These are phyloP conservation scores for Tauraco erythrolophus DNA, from an alignment of 2,113 vertebrate genomes.

Conservation along the genomic window DNA sequence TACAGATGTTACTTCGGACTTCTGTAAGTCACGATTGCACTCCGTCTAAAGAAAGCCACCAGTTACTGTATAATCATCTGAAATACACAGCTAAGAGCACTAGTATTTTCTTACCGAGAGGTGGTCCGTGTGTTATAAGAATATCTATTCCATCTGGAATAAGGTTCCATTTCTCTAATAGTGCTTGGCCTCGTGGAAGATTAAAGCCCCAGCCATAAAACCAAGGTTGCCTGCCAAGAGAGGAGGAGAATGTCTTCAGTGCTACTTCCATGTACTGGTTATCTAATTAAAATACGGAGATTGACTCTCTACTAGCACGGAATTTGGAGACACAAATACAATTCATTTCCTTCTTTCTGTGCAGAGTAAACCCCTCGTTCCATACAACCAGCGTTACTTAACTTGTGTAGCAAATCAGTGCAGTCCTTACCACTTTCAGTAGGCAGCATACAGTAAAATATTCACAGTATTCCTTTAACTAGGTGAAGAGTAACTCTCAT, in stretches of 20 bases:
- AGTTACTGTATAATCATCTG: background rate
- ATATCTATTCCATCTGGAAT: conserved; percentile 94
- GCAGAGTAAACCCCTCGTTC: background rate
- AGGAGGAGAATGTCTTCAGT: conserved; percentile 56
- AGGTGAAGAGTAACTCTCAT: background rate
- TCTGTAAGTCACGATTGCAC: background rate
- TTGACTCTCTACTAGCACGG: background rate
- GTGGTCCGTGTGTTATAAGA: conserved; percentile 95
- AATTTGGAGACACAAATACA: conserved; percentile 18
- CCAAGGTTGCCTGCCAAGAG: conserved; percentile 92
- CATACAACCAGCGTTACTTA: background rate
- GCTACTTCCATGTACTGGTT: conserved; percentile 40
- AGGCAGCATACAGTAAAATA: background rate
- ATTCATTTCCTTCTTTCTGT: conserved; percentile 14
- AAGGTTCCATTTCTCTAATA: conserved; percentile 98
- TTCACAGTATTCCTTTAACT: background rate
- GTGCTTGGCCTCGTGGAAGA: conserved; percentile 92
- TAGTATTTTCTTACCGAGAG: conserved; percentile 86
- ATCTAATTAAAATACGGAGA: conserved; percentile 25
- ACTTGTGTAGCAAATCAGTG: background rate
- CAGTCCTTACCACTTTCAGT: background rate
- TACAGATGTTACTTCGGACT: background rate
- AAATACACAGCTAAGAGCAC: conserved; percentile 28
- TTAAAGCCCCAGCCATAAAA: conserved; percentile 99
- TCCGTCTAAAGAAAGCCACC: background rate